A percentile compares a stretch with the other conserved stretches of the same genome.
Conservation (phyloP, 2,797 vertebrate species). For the Cyprinodon diabolis region DNA sequence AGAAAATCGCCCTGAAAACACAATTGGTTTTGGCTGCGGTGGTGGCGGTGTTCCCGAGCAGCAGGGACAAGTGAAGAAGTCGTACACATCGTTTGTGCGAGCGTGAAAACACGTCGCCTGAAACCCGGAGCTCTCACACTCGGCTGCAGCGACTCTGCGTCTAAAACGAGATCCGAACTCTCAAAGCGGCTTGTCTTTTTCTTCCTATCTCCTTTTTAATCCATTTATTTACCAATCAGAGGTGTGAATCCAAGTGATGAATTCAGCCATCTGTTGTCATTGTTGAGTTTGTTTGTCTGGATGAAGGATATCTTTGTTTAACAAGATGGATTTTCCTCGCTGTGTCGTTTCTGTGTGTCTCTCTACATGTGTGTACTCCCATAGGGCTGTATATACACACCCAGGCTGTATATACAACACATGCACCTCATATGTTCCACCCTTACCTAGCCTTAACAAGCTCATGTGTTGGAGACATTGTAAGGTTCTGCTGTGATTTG, state of each 20-base stretch:
- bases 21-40: constrained; percentile 51
- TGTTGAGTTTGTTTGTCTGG: constrained; percentile 27
- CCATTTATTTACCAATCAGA: constrained; percentile 44
- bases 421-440: constrained; percentile 74
- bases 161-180: neutral
- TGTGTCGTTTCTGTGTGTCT: constrained; percentile 61
- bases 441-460: constrained; percentile 49
- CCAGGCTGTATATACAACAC: constrained; percentile 79
- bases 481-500: constrained; percentile 34
- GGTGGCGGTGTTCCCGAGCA: constrained; percentile 9
- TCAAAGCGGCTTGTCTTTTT: neutral
- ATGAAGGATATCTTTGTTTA: constrained; percentile 26
- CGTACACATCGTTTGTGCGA: constrained; percentile 4
- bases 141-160: constrained; percentile 32
- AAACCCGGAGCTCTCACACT: neutral
- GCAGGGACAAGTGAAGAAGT: constrained; percentile 28
- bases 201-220: neutral
- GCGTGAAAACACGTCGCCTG: neutral
- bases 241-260: constrained; percentile 25
- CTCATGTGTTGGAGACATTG: constrained; percentile 40
- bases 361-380: constrained; percentile 50
- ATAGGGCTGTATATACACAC: constrained; percentile 80
- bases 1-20: constrained; percentile 47
- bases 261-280: constrained; percentile 46
- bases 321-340: constrained; percentile 51